Evolutionary conservation across 2,113 vertebrate species (phyloP), one percentile per base, ranked within the genome.

Genomic region (Nipponia nippon): DNA sequence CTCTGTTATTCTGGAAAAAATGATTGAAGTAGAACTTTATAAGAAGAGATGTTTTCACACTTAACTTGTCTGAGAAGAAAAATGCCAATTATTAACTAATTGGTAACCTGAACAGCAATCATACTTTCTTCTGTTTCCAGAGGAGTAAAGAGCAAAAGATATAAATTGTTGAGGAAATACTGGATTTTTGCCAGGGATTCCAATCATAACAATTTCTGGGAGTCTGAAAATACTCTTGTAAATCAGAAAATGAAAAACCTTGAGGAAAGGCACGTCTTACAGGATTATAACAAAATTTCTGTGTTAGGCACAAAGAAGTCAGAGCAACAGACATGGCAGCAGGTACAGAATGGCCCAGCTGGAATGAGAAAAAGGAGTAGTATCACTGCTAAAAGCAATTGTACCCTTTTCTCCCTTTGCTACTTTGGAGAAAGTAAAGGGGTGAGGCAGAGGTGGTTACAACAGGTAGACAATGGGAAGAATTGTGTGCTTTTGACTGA

Each of bases 31-130:
- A 55, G 59, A 66, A 20, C 16, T 91, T 89, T 95, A 75, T 75
- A 15, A 83, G 52, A 52, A 44, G 75, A 83, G 76, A 83, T 81
- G 10, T 88, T 95, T 89, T 52, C 90, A 82, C 56, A 71, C 67
- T 78, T 89, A 84, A 67, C 88, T 94, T 85, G 16, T 91, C 89
- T 84, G 89, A 91, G 77, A 79, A 87, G 70, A 83, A 87, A 77
- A 66, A 50, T 94, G 83, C 50, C 56, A 71, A 46, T 87, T 72
- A 63, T 91, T 81, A 93, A 78, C 49, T 83, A 93, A 85, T 72
- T 92, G 46, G 56, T 75, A 94, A 87, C 40, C 56, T 89, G 73
- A 75, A 50, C 36, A 76, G 29, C 23, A 56, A 11, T 80, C 46
- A 56, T 1, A 4, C 6, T 77, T 69, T 47, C 16, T 71, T 93